Conservation (phyloP, 1,140 invertebrate genomes). For the Cotesia glomerata region DNA sequence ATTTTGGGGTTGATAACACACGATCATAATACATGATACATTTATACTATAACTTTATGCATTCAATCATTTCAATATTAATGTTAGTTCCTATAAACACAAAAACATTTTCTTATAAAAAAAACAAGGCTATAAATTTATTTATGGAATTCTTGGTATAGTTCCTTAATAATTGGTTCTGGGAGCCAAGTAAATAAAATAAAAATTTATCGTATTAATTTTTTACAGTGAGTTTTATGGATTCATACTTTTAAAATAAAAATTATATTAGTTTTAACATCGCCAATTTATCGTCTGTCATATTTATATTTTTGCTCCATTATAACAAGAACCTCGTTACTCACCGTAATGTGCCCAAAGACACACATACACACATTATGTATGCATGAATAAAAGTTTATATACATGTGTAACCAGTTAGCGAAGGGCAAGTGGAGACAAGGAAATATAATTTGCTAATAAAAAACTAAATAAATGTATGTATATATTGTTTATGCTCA, state of each 20-base stretch:
- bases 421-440: neutral
- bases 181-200: neutral
- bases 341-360: conserved; percentile 15
- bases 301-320: conserved; percentile 7
- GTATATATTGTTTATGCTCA: no score
- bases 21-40: neutral
- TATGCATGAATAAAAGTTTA: neutral
- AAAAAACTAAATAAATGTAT: neutral
- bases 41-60: no score
- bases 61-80: no score
- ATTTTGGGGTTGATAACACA: neutral
- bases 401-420: neutral
- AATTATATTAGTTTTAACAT: conserved; percentile 12
- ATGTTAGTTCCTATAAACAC: no score
- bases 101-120: no score
- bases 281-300: conserved; percentile 17
- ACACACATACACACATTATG: neutral
- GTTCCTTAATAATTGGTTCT: no score
- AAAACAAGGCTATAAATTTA: conserved; percentile 1
- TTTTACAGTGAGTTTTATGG: conserved; percentile 18
- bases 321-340: conserved; percentile 31
- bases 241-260: conserved; percentile 20
- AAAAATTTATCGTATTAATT: neutral
- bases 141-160: neutral
- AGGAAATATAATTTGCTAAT: conserved; percentile 7